phyloP scores from a whole-genome alignment of 2,797 vertebrate genomes.

The Rhinichthys osculus region DNA sequence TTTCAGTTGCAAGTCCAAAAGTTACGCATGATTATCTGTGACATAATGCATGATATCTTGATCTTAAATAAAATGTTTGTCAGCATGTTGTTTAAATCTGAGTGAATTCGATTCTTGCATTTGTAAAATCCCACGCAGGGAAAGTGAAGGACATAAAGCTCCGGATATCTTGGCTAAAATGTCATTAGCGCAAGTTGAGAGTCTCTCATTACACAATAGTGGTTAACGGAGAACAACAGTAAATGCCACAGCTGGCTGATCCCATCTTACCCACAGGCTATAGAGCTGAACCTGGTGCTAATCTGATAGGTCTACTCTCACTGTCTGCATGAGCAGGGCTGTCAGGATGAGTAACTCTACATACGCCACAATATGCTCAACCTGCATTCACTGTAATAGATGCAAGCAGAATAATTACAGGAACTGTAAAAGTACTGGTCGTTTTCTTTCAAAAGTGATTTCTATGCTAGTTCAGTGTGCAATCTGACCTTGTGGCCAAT shows the following conservation, averaged over 20 bases:
- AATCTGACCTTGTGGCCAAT: slow-evolving; percentile 17
- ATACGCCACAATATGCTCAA: neutral
- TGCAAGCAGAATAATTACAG: neutral
- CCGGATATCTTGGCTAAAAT: slow-evolving; percentile 57
- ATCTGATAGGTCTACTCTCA: slow-evolving; percentile 48
- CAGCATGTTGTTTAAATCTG: neutral
- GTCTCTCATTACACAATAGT: slow-evolving; percentile 51
- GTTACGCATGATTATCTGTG: neutral
- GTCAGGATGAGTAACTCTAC: slow-evolving; percentile 14
- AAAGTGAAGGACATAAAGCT: slow-evolving; percentile 55
- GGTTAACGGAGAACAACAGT: slow-evolving; percentile 45
- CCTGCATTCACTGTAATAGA: neutral
- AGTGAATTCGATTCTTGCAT: neutral
- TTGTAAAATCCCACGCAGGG: neutral
- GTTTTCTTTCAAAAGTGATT: neutral
- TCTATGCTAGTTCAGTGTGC: neutral
- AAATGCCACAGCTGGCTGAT: slow-evolving; percentile 51
- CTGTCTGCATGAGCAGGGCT: slow-evolving; percentile 18
- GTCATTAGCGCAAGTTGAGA: slow-evolving; percentile 49
- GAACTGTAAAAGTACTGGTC: neutral
- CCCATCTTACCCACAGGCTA: slow-evolving; percentile 56
- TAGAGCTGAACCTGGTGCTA: slow-evolving; percentile 51
- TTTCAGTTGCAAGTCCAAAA: neutral
- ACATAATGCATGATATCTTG: slow-evolving; percentile 4
- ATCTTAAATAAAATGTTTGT: neutral